Conservation (phyloP, 2,113 vertebrate species). For the Laterallus jamaicensis region DNA sequence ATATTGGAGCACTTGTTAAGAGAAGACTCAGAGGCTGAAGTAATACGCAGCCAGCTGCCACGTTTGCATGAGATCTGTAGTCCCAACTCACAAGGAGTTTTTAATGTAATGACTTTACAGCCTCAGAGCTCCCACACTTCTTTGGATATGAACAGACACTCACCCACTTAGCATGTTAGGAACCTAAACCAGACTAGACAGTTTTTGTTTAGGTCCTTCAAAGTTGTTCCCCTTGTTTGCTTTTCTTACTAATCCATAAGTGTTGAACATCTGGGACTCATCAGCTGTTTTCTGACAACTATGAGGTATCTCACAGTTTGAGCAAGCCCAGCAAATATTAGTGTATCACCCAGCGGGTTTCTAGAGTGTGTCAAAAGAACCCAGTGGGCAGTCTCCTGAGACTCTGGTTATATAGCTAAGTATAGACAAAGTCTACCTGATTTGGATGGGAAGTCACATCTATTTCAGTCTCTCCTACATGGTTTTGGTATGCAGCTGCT, state of each 20-base stretch:
- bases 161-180: slow-evolving; percentile 1
- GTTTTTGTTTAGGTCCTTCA: slow-evolving; percentile 28
- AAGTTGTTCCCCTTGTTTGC: slow-evolving; percentile 41
- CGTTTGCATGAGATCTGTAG: background rate
- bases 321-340: background rate
- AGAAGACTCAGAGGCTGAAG: background rate
- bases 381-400: background rate
- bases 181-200: slow-evolving; percentile 2
- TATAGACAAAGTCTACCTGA: background rate
- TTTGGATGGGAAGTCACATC: background rate
- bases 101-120: background rate
- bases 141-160: slow-evolving; percentile 1
- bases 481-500: background rate
- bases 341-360: background rate
- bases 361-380: background rate
- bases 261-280: slow-evolving; percentile 44
- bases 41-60: background rate
- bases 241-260: slow-evolving; percentile 44
- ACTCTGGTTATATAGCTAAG: background rate
- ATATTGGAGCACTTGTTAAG: background rate
- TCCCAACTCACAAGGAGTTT: background rate
- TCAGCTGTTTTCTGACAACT: slow-evolving; percentile 24
- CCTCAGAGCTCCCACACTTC: slow-evolving; percentile 1
- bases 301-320: background rate
- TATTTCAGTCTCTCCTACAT: background rate